Evolutionary conservation across 2,888 invertebrate genomes (phyloP).

Genomic region (Spatulosminthurus flaviceps): DNA sequence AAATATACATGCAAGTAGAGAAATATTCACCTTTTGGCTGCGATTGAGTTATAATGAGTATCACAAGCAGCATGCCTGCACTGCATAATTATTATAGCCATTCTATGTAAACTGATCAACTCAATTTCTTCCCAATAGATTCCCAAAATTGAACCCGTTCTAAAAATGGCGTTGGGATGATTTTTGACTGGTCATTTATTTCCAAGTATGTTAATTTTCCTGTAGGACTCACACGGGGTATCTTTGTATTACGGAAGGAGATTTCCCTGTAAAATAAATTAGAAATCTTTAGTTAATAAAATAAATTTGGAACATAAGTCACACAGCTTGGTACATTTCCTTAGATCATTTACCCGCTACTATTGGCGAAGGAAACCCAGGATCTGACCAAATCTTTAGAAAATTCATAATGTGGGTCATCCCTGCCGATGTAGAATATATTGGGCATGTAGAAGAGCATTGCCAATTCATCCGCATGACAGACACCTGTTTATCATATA

Average conservation of each 20-base stretch:
- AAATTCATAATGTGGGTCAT: constrained; percentile 26
- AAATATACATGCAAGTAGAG: too few relatives aligned
- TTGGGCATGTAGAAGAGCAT: constrained; percentile 27
- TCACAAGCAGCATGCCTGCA: too few relatives aligned
- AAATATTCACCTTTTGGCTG: too few relatives aligned
- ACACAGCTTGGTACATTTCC: neutral
- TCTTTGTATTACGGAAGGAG: neutral
- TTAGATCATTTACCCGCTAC: neutral
- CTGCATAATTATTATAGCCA: too few relatives aligned
- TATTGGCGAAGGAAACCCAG: constrained; percentile 21
- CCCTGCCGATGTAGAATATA: neutral
- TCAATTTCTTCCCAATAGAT: neutral
- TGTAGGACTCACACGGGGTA: neutral
- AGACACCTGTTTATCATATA: constrained; percentile 16
- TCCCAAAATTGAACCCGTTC: constrained; percentile 10
- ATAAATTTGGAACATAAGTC: too few relatives aligned
- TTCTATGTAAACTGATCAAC: too few relatives aligned
- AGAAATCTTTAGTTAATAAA: too few relatives aligned
- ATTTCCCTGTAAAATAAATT: neutral
- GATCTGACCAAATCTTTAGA: constrained; percentile 23
- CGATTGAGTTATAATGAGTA: too few relatives aligned
- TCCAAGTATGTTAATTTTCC: neutral
- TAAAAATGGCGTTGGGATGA: neutral
- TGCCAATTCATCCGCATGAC: constrained; percentile 22
- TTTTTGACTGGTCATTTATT: neutral